A percentile compares a stretch with the other conserved stretches of the same genome.
Conservation (phyloP, 1,140 invertebrate species). For the Cyrtorhinus lividipennis region DNA sequence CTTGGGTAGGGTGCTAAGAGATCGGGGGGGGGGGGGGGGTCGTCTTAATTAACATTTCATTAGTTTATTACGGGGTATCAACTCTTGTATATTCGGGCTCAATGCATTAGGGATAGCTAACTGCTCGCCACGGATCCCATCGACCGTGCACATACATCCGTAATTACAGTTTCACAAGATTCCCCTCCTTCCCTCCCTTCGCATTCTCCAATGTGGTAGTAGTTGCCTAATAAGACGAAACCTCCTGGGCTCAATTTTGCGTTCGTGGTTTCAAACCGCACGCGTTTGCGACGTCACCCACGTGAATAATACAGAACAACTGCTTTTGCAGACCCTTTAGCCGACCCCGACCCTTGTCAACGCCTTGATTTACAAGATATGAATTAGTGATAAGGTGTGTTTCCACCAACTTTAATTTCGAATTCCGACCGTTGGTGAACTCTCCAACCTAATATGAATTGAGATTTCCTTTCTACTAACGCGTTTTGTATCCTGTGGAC, state of each 20-base stretch:
- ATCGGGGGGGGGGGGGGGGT: too few species aligned
- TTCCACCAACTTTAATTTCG: not conserved
- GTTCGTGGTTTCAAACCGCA: not conserved
- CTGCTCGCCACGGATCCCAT: not conserved
- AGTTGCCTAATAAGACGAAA: not conserved
- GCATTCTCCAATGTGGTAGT: too few species aligned
- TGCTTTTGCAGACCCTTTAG: not conserved
- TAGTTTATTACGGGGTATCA: not conserved
- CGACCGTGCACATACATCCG: not conserved
- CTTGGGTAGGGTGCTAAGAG: too few species aligned
- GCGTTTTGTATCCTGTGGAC: too few species aligned
- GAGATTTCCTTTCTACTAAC: too few species aligned
- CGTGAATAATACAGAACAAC: not conserved
- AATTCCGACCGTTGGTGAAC: too few species aligned
- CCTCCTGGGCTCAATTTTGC: not conserved
- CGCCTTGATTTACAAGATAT: not conserved
- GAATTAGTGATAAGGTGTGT: not conserved
- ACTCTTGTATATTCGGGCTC: not conserved
- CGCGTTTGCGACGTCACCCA: not conserved
- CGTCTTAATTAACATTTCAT: not conserved
- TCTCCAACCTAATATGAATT: too few species aligned
- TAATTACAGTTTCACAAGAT: not conserved
- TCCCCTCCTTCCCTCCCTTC: too few species aligned
- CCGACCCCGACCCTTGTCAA: not conserved
- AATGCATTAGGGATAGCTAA: not conserved